Evolutionary conservation across 2,888 invertebrate genomes (phyloP).

Genomic region (Altica lythri): DNA sequence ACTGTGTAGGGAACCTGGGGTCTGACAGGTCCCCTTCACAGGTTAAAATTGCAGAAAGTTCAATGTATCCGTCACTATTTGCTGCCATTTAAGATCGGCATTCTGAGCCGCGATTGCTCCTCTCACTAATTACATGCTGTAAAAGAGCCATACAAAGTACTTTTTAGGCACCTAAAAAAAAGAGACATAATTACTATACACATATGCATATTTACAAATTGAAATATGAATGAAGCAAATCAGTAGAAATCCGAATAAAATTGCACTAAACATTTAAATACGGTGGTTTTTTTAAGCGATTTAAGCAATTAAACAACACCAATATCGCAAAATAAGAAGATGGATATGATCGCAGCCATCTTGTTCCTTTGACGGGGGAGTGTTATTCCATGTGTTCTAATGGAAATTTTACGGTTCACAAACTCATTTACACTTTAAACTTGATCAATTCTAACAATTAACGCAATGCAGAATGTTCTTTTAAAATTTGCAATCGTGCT

Average conservation of each 20-base stretch:
- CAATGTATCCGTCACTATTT: conserved; percentile 81
- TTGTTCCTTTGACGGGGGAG: conserved; percentile 59
- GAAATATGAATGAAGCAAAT: conserved; percentile 1
- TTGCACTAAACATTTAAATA: background rate
- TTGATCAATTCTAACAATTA: conserved; percentile 16
- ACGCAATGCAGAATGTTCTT: conserved; percentile 25
- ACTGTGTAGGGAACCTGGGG: conserved; percentile 82
- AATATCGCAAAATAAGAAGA: conserved; percentile 60
- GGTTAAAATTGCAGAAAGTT: conserved; percentile 76
- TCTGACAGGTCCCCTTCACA: conserved; percentile 90
- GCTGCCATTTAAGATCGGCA: conserved; percentile 70
- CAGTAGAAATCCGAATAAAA: conserved; percentile 3
- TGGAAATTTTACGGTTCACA: conserved; percentile 47
- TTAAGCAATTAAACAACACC: conserved; percentile 29
- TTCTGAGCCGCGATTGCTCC: conserved; percentile 38
- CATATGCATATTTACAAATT: background rate
- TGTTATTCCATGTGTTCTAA: conserved; percentile 59
- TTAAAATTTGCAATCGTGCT: conserved; percentile 36
- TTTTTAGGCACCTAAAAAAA: conserved; percentile 36
- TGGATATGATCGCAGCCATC: conserved; percentile 58
- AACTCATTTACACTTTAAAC: conserved; percentile 19
- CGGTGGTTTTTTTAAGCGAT: conserved; percentile 26
- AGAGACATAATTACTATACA: conserved; percentile 13
- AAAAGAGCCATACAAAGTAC: conserved; percentile 55
- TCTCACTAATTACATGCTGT: conserved; percentile 28